Evolutionary conservation across 2,797 vertebrate genomes (phyloP), one percentile per base, ranked within the genome.

Genomic region (Darevskia mixta): DNA sequence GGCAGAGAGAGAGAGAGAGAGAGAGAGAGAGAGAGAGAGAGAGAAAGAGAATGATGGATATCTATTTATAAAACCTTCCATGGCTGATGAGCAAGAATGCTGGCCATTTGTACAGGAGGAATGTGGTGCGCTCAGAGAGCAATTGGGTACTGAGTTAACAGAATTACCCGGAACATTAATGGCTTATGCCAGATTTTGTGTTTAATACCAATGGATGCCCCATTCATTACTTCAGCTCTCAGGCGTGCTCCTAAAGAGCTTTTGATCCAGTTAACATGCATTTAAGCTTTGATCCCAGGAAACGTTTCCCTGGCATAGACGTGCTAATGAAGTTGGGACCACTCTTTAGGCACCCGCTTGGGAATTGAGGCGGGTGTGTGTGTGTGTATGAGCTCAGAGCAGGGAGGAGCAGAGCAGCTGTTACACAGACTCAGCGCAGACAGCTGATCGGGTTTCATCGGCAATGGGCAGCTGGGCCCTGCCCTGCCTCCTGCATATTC

Each of bases 361-460:
- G 79, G 86, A 83, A 83, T 69, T 83, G 18, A n/a, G 41, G 23
- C 17, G 18, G 43, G 35, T 35, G 29, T 38, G 82, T 55, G 49
- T 49, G 49, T 15, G 49, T 55, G 49, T 55, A 15, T 4, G 86
- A 90, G 93, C 92, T 11, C 92, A 90, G 73, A 90, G 93, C 86
- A 49, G 66, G 67, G 87, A 83, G 85, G 64, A 92, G n/a, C 78
- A 80, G 82, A 92, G 80, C 95, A 95, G 94, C 92, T 95, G 94
- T 88, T 90, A 91, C 69, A 87, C 66, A 67, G 93, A 76, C 82
- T 93, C 87, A 69, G 0, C 0, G 0, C 83, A 58, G 87, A 87
- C 92, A 94, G 73, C 83, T 89, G 93, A 92, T 94, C 91, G 92
- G 0, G 0, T 91, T 95, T 95, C 93, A 91, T 91, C 85, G 90